phyloP scores from a whole-genome alignment of 2,113 vertebrate genomes.

The Agapornis roseicollis region DNA sequence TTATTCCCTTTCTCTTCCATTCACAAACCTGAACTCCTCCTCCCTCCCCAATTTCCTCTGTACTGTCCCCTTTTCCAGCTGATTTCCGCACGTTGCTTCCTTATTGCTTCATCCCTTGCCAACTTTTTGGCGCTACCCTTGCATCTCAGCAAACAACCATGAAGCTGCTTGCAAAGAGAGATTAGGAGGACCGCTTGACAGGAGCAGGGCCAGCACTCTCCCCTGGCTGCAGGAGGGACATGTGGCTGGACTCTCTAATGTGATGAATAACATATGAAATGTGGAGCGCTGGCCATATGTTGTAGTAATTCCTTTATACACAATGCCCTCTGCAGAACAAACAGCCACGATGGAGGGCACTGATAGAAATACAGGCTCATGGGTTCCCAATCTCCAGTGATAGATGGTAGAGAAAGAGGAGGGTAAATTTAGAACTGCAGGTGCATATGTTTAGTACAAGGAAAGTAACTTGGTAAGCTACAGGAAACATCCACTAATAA shows the following conservation, averaged over 20 bases:
- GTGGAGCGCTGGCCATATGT: constrained; percentile 69
- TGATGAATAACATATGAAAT: constrained; percentile 74
- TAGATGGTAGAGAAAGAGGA: not conserved
- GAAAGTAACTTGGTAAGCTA: not conserved
- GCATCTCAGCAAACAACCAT: constrained; percentile 21
- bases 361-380: constrained; percentile 15
- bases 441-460: not conserved
- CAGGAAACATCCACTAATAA: not conserved
- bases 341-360: constrained; percentile 54
- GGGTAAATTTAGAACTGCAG: not conserved
- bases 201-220: constrained; percentile 46
- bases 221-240: constrained; percentile 65
- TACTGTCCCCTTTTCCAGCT: constrained; percentile 10
- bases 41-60: constrained; percentile 16
- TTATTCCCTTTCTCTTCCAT: not conserved
- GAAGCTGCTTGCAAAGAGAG: constrained; percentile 54
- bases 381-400: not conserved
- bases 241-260: constrained; percentile 66
- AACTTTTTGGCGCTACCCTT: constrained; percentile 29
- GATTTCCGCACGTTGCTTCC: constrained; percentile 22
- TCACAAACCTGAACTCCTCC: constrained; percentile 28
- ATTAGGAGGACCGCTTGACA: constrained; percentile 52
- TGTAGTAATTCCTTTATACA: constrained; percentile 63
- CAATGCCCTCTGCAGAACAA: constrained; percentile 61
- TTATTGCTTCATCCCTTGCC: constrained; percentile 21